A percentile compares a stretch with the other conserved stretches of the same genome.
Evolutionary conservation across 2,113 vertebrate genomes (phyloP).

Genomic region (Thermophis baileyi): DNA sequence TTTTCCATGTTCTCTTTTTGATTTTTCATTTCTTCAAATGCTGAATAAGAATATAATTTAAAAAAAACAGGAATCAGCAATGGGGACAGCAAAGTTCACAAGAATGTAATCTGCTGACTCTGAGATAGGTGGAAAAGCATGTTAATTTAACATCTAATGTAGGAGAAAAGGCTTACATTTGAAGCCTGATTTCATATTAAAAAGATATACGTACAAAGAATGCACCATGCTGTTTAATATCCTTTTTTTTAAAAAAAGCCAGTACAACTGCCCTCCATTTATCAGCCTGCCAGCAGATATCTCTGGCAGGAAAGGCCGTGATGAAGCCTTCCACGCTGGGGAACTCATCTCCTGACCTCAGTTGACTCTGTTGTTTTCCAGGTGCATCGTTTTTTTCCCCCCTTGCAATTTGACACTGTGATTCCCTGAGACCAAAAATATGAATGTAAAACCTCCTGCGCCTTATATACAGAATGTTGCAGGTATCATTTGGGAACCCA

Average conservation of each 20-base stretch:
- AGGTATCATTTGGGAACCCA: conserved; percentile 12
- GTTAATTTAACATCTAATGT: neutral
- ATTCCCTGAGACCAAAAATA: conserved; percentile 22
- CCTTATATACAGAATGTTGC: conserved; percentile 35
- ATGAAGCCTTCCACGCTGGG: neutral
- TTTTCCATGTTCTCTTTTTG: neutral
- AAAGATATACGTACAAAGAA: neutral
- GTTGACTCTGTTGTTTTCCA: conserved; percentile 51
- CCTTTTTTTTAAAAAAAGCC: neutral
- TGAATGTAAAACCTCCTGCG: conserved; percentile 43
- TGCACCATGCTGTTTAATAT: neutral
- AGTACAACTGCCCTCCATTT: conserved; percentile 21
- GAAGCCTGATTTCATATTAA: neutral
- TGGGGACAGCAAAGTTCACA: neutral
- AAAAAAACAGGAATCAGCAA: neutral
- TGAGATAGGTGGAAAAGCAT: neutral
- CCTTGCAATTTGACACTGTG: conserved; percentile 31
- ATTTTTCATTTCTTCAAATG: neutral
- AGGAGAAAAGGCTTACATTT: neutral
- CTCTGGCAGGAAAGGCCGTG: conserved; percentile 14
- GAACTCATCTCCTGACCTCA: conserved; percentile 21
- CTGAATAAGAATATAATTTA: neutral
- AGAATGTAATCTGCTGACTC: neutral
- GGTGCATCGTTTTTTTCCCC: conserved; percentile 34
- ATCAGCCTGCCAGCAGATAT: conserved; percentile 34